A percentile compares a stretch with the other conserved stretches of the same genome.
Evolutionary conservation across 2,113 vertebrate genomes (phyloP).

Genomic region (Canis aureus): DNA sequence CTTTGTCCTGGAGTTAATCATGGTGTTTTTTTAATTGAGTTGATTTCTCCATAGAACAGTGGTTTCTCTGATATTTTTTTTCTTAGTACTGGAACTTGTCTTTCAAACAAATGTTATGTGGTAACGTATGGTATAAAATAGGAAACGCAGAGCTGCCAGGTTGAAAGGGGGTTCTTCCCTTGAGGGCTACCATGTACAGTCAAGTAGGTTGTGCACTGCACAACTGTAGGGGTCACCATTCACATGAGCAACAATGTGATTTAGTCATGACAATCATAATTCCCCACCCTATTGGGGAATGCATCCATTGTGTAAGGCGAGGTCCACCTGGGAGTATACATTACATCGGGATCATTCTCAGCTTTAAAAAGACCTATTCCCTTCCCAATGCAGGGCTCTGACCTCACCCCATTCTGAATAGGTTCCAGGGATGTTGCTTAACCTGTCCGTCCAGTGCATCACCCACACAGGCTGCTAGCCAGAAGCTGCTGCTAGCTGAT

Average conservation of each 20-base stretch:
- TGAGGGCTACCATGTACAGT: neutral
- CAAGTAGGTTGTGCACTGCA: neutral
- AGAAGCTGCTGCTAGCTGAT: neutral
- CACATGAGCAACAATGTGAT: neutral
- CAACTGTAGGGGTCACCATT: neutral
- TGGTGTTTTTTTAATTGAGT: neutral
- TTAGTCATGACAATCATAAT: too few relatives aligned
- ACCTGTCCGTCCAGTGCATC: neutral
- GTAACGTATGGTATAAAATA: neutral
- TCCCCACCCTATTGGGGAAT: neutral
- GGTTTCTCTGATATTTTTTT: neutral
- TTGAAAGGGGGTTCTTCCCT: neutral
- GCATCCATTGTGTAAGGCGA: neutral
- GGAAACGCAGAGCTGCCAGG: neutral
- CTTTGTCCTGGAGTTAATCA: neutral
- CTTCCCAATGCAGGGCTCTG: neutral
- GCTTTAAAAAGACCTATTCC: neutral
- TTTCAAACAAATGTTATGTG: neutral
- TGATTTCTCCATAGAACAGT: neutral
- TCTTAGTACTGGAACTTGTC: neutral
- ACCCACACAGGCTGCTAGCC: neutral
- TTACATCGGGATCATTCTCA: neutral
- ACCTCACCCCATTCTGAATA: neutral
- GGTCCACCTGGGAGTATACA: neutral
- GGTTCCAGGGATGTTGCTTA: neutral